Evolutionary conservation across 1,140 invertebrate species (phyloP), one percentile per base, ranked within the genome.

Genomic region (Pristionchus pacificus): DNA sequence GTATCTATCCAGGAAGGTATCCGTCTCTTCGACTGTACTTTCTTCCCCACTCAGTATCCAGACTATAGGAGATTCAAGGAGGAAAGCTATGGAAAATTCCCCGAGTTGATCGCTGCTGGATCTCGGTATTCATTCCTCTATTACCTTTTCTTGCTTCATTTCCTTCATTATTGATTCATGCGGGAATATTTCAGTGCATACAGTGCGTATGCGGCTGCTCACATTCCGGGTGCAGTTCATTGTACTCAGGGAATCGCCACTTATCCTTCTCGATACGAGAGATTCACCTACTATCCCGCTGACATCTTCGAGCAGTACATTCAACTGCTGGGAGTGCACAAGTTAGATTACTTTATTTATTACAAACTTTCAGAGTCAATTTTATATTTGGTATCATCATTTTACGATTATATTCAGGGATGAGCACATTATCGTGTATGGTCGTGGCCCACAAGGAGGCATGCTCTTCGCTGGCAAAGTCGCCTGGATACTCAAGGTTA

Each of bases 401-500:
- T n/a, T n/a, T n/a, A n/a, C n/a, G n/a, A n/a, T n/a, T 19, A 10
- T 6, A 49, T 49, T 49, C 38, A 49, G 38, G 38, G 70, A 61
- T 10, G 75, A 76, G 30, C 75, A 76, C 38, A 55, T 76, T n/a
- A 72, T 76, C 33, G 55, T 76, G 2, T 76, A 75, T 31, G 68
- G 63, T 13, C 32, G 75, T 32, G 75, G 74, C 0, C 60, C 65
- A 2, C 61, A 71, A n/a, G 72, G 72, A 58, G 75, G 74, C 55
- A 76, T 76, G 75, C 60, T 76, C 19, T 74, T 71, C 38, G 71
- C 75, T 25, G 65, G 62, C 19, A 76, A 76, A 60, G 58, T 77
- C 24, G 72, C 68, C 14, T 76, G 75, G 75, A 64, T 76, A 24
- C 66, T 76, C 67, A 76, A 76, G 72, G 72, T 74, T 10, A 19